These are phyloP conservation scores for Aptenodytes forsteri DNA, from an alignment of 2,113 vertebrate species.

Conservation along the genomic window DNA sequence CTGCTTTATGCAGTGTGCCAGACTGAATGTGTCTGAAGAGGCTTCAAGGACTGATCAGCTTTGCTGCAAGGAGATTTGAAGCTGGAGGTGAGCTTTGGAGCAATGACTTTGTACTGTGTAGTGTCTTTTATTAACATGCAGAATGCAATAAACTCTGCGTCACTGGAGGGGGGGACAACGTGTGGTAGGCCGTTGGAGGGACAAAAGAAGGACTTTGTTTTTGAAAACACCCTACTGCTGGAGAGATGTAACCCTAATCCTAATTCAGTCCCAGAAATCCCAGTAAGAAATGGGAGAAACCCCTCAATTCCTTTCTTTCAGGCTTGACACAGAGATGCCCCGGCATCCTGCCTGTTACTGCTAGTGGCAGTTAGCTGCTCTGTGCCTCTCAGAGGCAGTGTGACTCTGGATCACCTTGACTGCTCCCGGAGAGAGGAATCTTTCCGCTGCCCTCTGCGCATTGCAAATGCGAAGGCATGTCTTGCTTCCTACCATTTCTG, in stretches of 20 bases:
- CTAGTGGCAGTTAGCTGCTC: neutral
- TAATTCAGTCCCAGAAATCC: neutral
- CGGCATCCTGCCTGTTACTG: rapidly evolving
- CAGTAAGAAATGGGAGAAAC: neutral
- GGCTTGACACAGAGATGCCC: neutral
- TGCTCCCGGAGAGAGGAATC: neutral
- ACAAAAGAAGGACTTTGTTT: neutral
- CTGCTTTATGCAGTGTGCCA: conserved; percentile 7
- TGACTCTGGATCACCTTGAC: neutral
- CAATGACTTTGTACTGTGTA: conserved; percentile 21
- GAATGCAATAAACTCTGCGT: neutral
- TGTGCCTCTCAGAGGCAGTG: rapidly evolving
- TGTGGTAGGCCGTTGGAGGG: neutral
- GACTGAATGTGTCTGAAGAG: conserved; percentile 25
- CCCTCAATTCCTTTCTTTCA: neutral
- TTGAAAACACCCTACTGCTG: neutral
- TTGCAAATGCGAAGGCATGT: neutral
- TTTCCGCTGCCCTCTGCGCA: neutral
- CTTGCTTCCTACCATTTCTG: neutral
- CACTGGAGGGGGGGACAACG: neutral
- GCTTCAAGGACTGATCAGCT: conserved; percentile 34
- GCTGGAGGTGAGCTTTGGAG: conserved; percentile 39
- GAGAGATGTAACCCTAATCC: neutral
- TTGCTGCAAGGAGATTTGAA: conserved; percentile 27
- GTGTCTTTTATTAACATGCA: conserved; percentile 25